Percentiles rank a stretch among this genome's conserved stretches.
Evolutionary conservation across 2,797 vertebrate species (phyloP).

Genomic region (Poeciliopsis paucimaculata): DNA sequence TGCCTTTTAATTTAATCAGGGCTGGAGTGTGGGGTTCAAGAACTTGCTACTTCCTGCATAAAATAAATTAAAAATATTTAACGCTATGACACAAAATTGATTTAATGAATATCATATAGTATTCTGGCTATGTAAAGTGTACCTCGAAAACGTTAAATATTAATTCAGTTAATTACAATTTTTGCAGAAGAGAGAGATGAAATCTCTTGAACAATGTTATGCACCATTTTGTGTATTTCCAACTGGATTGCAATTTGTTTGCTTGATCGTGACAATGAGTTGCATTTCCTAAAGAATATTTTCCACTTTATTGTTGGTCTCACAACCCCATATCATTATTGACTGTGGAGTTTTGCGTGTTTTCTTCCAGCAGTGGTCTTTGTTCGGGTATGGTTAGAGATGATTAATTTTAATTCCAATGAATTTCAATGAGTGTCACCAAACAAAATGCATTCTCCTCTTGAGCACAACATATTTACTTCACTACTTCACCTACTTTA

Average conservation of each 20-base stretch:
- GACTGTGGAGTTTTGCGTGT: background rate
- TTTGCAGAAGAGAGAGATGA: background rate
- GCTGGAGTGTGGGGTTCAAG: background rate
- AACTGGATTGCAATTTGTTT: background rate
- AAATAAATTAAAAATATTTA: background rate
- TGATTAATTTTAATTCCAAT: background rate
- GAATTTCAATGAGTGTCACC: background rate
- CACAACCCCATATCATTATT: background rate
- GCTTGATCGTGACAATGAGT: background rate
- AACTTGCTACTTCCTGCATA: background rate
- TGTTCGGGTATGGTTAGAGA: background rate
- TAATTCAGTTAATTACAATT: background rate
- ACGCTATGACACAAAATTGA: background rate
- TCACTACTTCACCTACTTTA: background rate
- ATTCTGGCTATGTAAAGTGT: background rate
- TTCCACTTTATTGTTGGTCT: background rate
- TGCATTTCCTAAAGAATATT: background rate
- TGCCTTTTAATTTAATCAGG: constrained; percentile 6
- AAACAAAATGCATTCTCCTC: background rate
- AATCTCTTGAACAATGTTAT: background rate
- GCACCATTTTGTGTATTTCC: background rate
- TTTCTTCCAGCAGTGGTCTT: background rate
- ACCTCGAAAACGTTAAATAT: background rate
- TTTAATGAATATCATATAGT: background rate
- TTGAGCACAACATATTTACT: background rate